A percentile compares a stretch with the other conserved stretches of the same genome.
Evolutionary conservation across 2,888 invertebrate species (phyloP).

Genomic region (Stenodema calcarata): DNA sequence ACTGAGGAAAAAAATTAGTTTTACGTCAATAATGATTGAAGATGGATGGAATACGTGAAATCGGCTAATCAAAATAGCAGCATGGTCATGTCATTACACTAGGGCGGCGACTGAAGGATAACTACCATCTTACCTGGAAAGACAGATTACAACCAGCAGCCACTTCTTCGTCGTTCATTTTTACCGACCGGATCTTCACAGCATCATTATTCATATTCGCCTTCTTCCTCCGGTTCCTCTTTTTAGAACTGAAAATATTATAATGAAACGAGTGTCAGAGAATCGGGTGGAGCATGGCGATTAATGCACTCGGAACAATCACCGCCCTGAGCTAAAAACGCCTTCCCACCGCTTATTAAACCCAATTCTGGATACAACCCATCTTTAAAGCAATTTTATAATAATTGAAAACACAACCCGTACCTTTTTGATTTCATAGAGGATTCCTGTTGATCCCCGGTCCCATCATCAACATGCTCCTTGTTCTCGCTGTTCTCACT

Average conservation of each 20-base stretch:
- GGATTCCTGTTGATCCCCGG: slow-evolving; percentile 63
- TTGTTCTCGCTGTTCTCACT: slow-evolving; percentile 60
- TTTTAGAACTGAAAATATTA: slow-evolving; percentile 62
- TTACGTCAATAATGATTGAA: no score
- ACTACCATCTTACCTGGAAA: slow-evolving; percentile 61
- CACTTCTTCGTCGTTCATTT: slow-evolving; percentile 58
- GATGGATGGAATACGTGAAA: background rate
- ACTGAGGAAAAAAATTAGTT: no score
- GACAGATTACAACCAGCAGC: slow-evolving; percentile 67
- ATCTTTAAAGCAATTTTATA: background rate
- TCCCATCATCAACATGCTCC: slow-evolving; percentile 55
- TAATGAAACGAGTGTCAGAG: background rate
- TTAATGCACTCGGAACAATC: background rate
- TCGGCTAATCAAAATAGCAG: background rate
- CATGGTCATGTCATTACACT: background rate
- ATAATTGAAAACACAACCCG: background rate
- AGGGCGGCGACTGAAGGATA: background rate
- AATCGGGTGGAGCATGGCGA: background rate
- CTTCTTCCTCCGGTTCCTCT: slow-evolving; percentile 64
- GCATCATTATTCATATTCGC: slow-evolving; percentile 61
- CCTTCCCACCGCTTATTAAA: background rate
- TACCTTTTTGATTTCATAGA: slow-evolving; percentile 65
- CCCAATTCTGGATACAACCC: background rate
- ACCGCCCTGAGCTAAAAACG: background rate
- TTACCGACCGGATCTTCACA: slow-evolving; percentile 59